Conservation (phyloP, 2,797 vertebrate genomes). For the Pagetopsis macropterus region DNA sequence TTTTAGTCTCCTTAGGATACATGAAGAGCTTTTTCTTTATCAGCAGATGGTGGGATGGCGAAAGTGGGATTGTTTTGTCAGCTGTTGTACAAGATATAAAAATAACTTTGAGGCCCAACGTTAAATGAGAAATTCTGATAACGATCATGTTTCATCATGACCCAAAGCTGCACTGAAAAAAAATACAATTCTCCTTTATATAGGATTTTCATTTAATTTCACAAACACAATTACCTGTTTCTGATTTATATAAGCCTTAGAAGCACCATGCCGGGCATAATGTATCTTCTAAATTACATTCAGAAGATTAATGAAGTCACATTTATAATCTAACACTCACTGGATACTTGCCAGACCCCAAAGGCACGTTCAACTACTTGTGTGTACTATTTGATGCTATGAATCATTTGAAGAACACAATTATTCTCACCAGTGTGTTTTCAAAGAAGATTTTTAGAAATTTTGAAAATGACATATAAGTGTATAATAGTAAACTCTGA, state of each 20-base stretch:
- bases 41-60: background rate
- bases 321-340: background rate
- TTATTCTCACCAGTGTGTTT: background rate
- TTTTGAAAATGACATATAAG: no score
- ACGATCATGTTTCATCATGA: background rate
- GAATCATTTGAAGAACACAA: background rate
- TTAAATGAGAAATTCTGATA: background rate
- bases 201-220: background rate
- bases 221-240: background rate
- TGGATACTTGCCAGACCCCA: background rate
- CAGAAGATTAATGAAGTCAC: slow-evolving; percentile 8
- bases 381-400: background rate
- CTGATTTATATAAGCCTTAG: background rate
- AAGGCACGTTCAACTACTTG: background rate
- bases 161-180: background rate
- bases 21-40: slow-evolving; percentile 1
- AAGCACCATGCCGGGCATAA: background rate
- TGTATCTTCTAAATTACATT: background rate
- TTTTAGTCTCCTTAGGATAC: background rate
- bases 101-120: background rate
- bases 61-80: background rate
- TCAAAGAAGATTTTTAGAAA: background rate
- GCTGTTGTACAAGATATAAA: background rate
- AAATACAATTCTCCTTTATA: background rate
- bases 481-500: background rate